Percentiles rank a stretch among this genome's conserved stretches.
Conservation (phyloP, 2,888 invertebrate genomes). For the Cremastobaeus sp. region DNA sequence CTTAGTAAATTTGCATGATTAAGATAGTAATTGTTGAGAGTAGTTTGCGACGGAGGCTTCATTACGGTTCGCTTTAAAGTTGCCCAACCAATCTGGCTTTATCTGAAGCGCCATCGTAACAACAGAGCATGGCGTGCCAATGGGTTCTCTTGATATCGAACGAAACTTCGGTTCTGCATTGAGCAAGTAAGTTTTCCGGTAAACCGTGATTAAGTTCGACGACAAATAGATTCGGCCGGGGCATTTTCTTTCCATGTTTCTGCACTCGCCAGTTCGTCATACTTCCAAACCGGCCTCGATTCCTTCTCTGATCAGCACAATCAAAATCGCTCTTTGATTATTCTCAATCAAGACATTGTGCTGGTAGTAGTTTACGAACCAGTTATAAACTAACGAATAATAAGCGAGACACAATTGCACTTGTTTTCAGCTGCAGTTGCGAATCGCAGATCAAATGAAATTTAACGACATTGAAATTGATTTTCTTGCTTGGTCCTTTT, state of each 20-base stretch:
- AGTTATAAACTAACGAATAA: slow-evolving; percentile 44
- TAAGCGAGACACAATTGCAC: slow-evolving; percentile 46
- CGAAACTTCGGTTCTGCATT: slow-evolving; percentile 62
- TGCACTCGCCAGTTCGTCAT: too few relatives aligned
- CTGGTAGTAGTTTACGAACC: slow-evolving; percentile 36
- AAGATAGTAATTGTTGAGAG: slow-evolving; percentile 68
- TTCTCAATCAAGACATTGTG: slow-evolving; percentile 43
- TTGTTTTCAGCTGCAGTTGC: slow-evolving; percentile 39
- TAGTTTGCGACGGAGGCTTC: slow-evolving; percentile 70
- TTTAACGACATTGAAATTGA: slow-evolving; percentile 48
- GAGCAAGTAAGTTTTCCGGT: slow-evolving; percentile 64
- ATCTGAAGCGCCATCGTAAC: slow-evolving; percentile 73
- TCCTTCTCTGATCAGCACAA: slow-evolving; percentile 36
- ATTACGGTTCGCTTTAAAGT: slow-evolving; percentile 72
- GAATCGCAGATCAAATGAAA: slow-evolving; percentile 39
- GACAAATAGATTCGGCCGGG: slow-evolving; percentile 61
- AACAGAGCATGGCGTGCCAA: slow-evolving; percentile 68
- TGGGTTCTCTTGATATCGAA: slow-evolving; percentile 69
- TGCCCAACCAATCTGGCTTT: slow-evolving; percentile 73
- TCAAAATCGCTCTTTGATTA: slow-evolving; percentile 27
- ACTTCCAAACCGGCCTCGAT: neutral
- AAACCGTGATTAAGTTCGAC: slow-evolving; percentile 65
- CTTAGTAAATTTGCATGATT: slow-evolving; percentile 68
- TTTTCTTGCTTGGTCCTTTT: slow-evolving; percentile 29
- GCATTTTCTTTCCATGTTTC: slow-evolving; percentile 58